These are phyloP conservation scores for Hesperia comma DNA, from an alignment of 2,888 invertebrate genomes.

Conservation along the genomic window DNA sequence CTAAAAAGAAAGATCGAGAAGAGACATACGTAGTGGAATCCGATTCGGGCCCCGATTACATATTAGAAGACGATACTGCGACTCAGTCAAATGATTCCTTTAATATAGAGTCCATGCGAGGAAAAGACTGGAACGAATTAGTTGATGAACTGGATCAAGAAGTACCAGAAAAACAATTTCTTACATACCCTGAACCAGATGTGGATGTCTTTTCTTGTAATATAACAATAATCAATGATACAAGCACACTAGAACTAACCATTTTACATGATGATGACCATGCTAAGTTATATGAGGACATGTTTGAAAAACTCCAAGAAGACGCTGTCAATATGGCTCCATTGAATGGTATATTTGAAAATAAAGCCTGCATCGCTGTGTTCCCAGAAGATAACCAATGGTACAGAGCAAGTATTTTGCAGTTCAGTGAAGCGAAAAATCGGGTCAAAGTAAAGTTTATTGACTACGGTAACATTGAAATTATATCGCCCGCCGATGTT, in stretches of 20 bases:
- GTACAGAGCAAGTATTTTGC: constrained; percentile 88
- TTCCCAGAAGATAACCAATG: constrained; percentile 86
- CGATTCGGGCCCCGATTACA: constrained; percentile 66
- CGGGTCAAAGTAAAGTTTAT: constrained; percentile 87
- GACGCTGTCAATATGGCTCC: constrained; percentile 67
- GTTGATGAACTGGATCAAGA: constrained; percentile 57
- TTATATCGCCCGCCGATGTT: constrained; percentile 70
- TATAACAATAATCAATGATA: constrained; percentile 61
- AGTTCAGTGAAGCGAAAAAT: constrained; percentile 68
- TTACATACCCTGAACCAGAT: constrained; percentile 53
- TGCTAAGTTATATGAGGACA: constrained; percentile 66
- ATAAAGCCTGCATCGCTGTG: constrained; percentile 86
- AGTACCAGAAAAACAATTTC: constrained; percentile 46
- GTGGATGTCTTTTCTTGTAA: constrained; percentile 62
- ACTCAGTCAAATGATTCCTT: constrained; percentile 51
- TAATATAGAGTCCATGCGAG: constrained; percentile 50
- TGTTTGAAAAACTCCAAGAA: constrained; percentile 79
- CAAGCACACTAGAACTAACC: constrained; percentile 60
- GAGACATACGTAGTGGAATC: constrained; percentile 47
- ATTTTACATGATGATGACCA: constrained; percentile 70
- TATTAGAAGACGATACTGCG: constrained; percentile 55
- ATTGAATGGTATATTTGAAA: constrained; percentile 70
- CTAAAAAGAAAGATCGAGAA: constrained; percentile 27
- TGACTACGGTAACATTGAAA: constrained; percentile 89
- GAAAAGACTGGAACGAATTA: constrained; percentile 63